Conservation (phyloP, 2,888 invertebrate genomes). For the Neoascia interrupta region DNA sequence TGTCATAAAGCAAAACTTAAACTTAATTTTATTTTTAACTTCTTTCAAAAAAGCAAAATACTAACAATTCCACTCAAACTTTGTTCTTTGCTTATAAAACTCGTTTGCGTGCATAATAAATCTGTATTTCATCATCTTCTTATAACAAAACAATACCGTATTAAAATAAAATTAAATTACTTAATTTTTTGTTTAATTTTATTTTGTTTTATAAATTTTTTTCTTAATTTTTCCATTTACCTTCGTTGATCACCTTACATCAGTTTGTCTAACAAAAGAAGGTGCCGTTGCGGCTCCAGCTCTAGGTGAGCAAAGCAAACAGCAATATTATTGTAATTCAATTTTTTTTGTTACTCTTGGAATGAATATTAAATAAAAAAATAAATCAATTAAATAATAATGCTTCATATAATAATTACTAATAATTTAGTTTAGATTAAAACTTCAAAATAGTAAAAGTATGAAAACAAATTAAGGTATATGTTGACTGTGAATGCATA, state of each 20-base stretch:
- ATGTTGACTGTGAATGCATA: conserved; percentile 42
- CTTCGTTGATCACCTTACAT: conserved; percentile 71
- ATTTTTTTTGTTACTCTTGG: conserved; percentile 54
- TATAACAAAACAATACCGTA: too few relatives aligned
- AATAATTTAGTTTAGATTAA: background rate
- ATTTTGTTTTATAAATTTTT: conserved; percentile 38
- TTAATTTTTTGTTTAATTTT: conserved; percentile 61
- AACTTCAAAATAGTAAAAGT: conserved; percentile 11
- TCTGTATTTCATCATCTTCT: too few relatives aligned
- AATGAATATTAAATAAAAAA: conserved; percentile 51
- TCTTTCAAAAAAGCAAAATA: too few relatives aligned
- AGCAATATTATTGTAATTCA: conserved; percentile 68
- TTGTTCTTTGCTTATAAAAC: too few relatives aligned
- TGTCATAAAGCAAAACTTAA: too few relatives aligned
- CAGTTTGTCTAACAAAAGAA: conserved; percentile 80
- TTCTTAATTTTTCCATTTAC: conserved; percentile 54
- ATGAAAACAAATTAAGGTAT: conserved; percentile 28
- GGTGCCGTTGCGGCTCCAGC: conserved; percentile 80
- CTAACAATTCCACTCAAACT: too few relatives aligned
- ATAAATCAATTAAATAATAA: conserved; percentile 15
- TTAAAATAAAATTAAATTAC: background rate
- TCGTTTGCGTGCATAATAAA: too few relatives aligned
- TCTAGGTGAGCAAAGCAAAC: conserved; percentile 78
- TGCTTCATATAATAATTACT: background rate
- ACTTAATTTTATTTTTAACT: too few relatives aligned